Conservation (phyloP, 2,113 vertebrate genomes). For the Calidris pygmaea region DNA sequence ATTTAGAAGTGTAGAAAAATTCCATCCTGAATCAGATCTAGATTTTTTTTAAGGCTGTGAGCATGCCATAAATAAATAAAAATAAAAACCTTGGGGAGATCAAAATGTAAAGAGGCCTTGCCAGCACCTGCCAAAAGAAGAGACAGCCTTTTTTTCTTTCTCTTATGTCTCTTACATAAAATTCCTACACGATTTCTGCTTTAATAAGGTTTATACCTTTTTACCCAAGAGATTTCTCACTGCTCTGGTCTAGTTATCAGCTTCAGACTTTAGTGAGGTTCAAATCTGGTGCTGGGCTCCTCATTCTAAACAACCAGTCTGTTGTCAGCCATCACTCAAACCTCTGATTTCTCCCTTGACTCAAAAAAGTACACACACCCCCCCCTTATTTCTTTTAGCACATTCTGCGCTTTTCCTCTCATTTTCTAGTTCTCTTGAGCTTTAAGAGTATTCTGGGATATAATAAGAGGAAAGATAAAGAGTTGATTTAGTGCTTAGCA, state of each 20-base stretch:
- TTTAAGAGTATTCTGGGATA: conserved; percentile 42
- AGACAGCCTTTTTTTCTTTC: background rate
- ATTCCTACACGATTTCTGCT: background rate
- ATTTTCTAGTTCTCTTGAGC: conserved; percentile 44
- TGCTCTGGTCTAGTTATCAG: background rate
- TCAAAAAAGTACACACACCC: background rate
- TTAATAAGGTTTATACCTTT: background rate
- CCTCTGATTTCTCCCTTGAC: conserved; percentile 13
- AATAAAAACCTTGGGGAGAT: background rate
- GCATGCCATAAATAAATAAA: background rate
- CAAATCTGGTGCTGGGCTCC: background rate
- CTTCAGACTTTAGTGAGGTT: background rate
- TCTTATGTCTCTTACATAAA: background rate
- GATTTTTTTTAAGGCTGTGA: background rate
- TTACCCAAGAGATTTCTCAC: background rate
- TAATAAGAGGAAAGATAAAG: conserved; percentile 54
- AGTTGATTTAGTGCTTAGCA: conserved; percentile 64
- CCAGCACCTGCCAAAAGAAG: background rate
- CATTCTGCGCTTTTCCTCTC: background rate
- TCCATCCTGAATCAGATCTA: background rate
- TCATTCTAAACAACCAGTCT: background rate
- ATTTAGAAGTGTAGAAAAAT: background rate
- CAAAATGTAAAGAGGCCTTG: background rate
- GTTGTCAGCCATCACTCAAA: conserved; percentile 8
- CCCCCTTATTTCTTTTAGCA: background rate